Base-by-base conservation (phyloP, 2,888 invertebrate genomes). In the Calliopum simillimum region DNA sequence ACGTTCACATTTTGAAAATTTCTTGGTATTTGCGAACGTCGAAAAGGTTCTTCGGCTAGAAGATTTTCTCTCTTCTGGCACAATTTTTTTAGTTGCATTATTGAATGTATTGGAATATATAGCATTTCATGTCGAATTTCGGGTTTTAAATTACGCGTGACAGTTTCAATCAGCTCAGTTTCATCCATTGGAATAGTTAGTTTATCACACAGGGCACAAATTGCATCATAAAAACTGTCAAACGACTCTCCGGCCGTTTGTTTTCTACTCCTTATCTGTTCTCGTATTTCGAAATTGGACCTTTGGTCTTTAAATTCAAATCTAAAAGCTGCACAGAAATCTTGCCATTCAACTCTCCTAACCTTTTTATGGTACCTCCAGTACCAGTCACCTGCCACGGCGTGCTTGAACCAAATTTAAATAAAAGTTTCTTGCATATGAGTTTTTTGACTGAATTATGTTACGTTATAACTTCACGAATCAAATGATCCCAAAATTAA, bases 321-420 rank as follows among this genome's bases (percentile, higher is more conserved):
- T 13, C 12, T 16, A n/a, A 66, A 55, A 0, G 61, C 68, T 11
- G 44, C 53, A 44, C 61, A 68, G n/a, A 68, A 61, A 6, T 51
- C 61, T 16, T 53, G 43, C 68, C 68, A 68, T 25, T 51, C 19
- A 2, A 68, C 51, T 14, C 16, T 44, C 12, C 53, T 61, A 19
- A 49, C 58, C 25, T 58, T 47, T 6, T 47, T 46, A 51, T 68
- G 67, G 25, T 68, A 68, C 12, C 59, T 51, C 68, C 59, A 67
- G 16, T 25, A 51, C 63, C 63, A 63, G 13, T 49, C 49, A 13
- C 49, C 25, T 3, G n/a, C n/a, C n/a, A n/a, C n/a, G n/a, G n/a
- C n/a, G n/a, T n/a, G n/a, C n/a, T n/a, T n/a, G n/a, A n/a, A n/a
- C n/a, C n/a, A n/a, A n/a, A n/a, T n/a, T n/a, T n/a, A n/a, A n/a